These are phyloP conservation scores for Dorcus hopei DNA, from an alignment of 2,888 invertebrate genomes.

Conservation along the genomic window DNA sequence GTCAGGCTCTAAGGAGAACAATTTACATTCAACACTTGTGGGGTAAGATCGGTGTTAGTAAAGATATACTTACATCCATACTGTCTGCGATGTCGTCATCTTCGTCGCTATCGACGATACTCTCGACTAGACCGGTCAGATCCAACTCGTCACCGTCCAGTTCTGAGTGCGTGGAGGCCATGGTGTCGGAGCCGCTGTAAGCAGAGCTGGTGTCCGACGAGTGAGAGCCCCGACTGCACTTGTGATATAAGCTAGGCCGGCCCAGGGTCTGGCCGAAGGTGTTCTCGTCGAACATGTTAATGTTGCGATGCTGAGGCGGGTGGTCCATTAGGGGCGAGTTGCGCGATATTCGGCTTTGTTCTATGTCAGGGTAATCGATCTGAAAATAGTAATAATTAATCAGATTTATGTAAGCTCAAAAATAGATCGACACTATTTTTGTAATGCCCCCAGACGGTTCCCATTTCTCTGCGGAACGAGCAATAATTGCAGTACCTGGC, in stretches of 20 bases:
- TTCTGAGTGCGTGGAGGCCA: constrained; percentile 89
- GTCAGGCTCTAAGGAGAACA: constrained; percentile 66
- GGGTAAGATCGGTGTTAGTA: neutral
- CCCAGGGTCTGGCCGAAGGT: constrained; percentile 14
- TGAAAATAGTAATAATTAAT: constrained; percentile 43
- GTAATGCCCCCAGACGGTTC: too few relatives aligned
- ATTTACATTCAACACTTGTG: too few relatives aligned
- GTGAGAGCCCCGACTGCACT: constrained; percentile 77
- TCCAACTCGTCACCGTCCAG: constrained; percentile 80
- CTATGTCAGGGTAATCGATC: constrained; percentile 69
- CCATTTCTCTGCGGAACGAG: too few relatives aligned
- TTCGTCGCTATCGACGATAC: constrained; percentile 94
- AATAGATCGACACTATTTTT: too few relatives aligned
- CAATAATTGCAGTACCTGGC: too few relatives aligned
- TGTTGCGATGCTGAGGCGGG: constrained; percentile 27
- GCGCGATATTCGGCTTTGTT: constrained; percentile 42
- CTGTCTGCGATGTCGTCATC: constrained; percentile 90
- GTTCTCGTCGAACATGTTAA: constrained; percentile 16
- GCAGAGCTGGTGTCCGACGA: constrained; percentile 95
- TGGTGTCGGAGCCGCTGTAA: constrained; percentile 94
- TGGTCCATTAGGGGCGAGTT: constrained; percentile 47
- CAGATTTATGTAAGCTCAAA: too few relatives aligned
- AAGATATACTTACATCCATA: constrained; percentile 70
- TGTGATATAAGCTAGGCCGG: constrained; percentile 75
- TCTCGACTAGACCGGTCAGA: constrained; percentile 90